These are phyloP conservation scores for Phodopus roborovskii DNA, from an alignment of 2,113 vertebrate species.

Conservation along the genomic window DNA sequence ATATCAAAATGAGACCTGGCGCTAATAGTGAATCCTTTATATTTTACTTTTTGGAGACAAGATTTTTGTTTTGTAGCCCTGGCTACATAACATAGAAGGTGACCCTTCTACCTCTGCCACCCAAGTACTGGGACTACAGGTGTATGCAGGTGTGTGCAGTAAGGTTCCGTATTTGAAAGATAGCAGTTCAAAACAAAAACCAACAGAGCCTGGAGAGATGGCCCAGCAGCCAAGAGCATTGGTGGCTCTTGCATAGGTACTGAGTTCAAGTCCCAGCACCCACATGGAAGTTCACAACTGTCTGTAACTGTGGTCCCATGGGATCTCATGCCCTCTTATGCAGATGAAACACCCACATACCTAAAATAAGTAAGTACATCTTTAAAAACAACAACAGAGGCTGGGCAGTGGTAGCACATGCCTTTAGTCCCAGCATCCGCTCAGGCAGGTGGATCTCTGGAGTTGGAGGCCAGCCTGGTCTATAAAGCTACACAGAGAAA, in stretches of 20 bases:
- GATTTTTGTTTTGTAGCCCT: background rate
- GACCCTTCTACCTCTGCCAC: background rate
- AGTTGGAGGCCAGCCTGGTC: too few species aligned
- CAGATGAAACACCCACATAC: background rate
- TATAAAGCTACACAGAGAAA: too few species aligned
- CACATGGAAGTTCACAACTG: background rate
- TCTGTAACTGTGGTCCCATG: background rate
- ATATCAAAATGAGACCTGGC: slow-evolving; percentile 14
- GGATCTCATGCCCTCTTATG: background rate
- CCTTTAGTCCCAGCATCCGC: too few species aligned
- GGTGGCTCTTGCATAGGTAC: background rate
- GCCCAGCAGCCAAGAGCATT: background rate
- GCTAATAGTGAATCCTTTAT: background rate
- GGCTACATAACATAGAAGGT: background rate
- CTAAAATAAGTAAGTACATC: background rate
- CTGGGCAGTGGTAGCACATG: too few species aligned
- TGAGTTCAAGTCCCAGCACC: background rate
- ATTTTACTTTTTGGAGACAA: background rate
- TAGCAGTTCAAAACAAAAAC: background rate
- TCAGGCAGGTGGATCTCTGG: too few species aligned
- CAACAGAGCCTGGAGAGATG: background rate
- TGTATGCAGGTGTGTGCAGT: background rate
- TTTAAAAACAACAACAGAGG: background rate
- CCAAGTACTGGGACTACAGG: background rate
- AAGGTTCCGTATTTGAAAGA: background rate